These are phyloP conservation scores for Myocastor coypus DNA, from an alignment of 2,113 vertebrate genomes.

Conservation along the genomic window DNA sequence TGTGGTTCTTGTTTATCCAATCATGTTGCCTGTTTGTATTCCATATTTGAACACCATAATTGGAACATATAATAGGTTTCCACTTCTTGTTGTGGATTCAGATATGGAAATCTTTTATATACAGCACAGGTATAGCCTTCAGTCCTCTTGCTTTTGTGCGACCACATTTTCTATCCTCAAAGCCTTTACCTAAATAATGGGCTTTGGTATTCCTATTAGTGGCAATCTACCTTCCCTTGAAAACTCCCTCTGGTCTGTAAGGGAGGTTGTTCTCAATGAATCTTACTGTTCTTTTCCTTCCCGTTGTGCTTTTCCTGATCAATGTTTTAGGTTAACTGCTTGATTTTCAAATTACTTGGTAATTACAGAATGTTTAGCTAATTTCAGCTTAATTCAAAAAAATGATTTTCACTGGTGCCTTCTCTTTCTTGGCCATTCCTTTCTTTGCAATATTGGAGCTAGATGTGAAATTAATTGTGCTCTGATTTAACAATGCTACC, in stretches of 20 bases:
- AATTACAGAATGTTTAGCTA: constrained; percentile 80
- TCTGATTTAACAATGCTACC: constrained; percentile 70
- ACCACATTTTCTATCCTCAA: not conserved
- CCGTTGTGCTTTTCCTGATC: constrained; percentile 34
- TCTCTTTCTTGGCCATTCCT: constrained; percentile 63
- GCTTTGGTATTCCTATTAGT: not conserved
- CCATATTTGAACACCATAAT: constrained; percentile 44
- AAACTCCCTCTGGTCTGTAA: constrained; percentile 9
- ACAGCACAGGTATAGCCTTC: not conserved
- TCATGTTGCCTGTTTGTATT: constrained; percentile 17
- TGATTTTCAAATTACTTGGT: constrained; percentile 78
- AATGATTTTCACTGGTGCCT: constrained; percentile 56
- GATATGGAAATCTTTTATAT: not conserved
- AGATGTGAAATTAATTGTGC: constrained; percentile 67
- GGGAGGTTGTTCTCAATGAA: constrained; percentile 28
- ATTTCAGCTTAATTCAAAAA: constrained; percentile 78
- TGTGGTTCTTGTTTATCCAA: constrained; percentile 47
- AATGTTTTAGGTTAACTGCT: constrained; percentile 73
- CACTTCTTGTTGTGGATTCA: not conserved
- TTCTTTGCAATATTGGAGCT: constrained; percentile 45
- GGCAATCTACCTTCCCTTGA: constrained; percentile 39
- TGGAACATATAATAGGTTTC: constrained; percentile 34
- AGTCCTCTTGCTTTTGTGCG: not conserved
- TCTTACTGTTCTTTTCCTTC: constrained; percentile 56
- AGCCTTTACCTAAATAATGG: not conserved